Percentiles rank a stretch among this genome's conserved stretches.
Conservation (phyloP, 2,797 vertebrate species). For the Hoplostethus atlanticus region DNA sequence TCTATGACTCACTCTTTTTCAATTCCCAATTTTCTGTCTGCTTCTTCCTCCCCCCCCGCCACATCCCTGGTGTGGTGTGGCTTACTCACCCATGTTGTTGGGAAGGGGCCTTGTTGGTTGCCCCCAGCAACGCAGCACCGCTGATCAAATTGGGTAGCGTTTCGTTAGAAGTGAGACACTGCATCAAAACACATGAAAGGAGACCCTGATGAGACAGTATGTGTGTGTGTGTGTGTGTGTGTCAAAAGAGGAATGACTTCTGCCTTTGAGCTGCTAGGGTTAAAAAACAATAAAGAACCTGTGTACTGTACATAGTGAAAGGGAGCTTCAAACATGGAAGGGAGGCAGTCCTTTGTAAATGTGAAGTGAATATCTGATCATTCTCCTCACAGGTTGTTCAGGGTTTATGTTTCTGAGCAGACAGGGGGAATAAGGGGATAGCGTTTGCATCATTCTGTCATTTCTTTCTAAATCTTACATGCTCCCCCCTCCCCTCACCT, state of each 20-base stretch:
- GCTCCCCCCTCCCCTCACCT: neutral
- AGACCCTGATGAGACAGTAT: conserved; percentile 44
- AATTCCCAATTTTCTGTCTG: conserved; percentile 7
- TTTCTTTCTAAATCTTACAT: neutral
- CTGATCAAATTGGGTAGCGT: conserved; percentile 56
- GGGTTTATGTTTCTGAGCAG: neutral
- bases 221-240: conserved; percentile 8
- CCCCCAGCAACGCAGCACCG: conserved; percentile 47
- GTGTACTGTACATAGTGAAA: conserved; percentile 14
- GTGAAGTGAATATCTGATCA: neutral
- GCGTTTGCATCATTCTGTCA: neutral
- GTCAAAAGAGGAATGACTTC: conserved; percentile 3
- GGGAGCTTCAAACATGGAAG: conserved; percentile 62
- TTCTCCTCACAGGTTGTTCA: neutral
- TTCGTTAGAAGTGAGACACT: conserved; percentile 52
- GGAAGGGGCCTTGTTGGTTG: conserved; percentile 50
- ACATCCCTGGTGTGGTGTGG: conserved; percentile 35
- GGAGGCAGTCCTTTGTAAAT: conserved; percentile 16
- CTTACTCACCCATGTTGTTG: conserved; percentile 33
- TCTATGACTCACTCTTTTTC: conserved; percentile 44
- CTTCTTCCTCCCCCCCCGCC: conserved; percentile 2
- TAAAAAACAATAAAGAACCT: conserved; percentile 51
- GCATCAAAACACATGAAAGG: conserved; percentile 73
- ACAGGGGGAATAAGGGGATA: neutral
- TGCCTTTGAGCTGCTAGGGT: conserved; percentile 61